A percentile compares a stretch with the other conserved stretches of the same genome.
Evolutionary conservation across 2,113 vertebrate genomes (phyloP).

Genomic region (Okapia johnstoni): DNA sequence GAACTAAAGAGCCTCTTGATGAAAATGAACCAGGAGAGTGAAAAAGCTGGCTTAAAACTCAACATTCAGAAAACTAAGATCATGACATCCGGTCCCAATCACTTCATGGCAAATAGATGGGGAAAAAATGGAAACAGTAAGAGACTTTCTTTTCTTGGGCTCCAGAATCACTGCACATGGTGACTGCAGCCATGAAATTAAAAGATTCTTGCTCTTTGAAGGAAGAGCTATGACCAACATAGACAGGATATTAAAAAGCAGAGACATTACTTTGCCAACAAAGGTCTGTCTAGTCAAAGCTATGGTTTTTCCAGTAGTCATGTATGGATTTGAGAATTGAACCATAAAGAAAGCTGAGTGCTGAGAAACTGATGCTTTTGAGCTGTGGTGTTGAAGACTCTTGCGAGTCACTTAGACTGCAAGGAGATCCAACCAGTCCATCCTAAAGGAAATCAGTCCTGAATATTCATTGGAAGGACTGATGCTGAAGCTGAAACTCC

Average conservation of each 20-base stretch:
- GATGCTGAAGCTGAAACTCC: neutral
- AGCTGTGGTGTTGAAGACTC: neutral
- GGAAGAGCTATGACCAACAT: neutral
- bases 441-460: neutral
- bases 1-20: neutral
- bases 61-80: neutral
- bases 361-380: neutral
- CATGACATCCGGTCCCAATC: neutral
- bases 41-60: neutral
- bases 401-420: neutral
- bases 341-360: neutral
- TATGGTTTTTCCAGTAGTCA: neutral
- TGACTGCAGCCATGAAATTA: neutral
- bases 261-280: neutral
- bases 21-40: neutral
- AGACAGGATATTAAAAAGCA: neutral
- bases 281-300: neutral
- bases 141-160: neutral
- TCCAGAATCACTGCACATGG: neutral
- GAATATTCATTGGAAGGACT: neutral
- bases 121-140: neutral
- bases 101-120: neutral
- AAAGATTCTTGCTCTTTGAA: neutral
- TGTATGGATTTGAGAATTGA: neutral
- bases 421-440: neutral